A percentile compares a stretch with the other conserved stretches of the same genome.
Evolutionary conservation across 2,888 invertebrate genomes (phyloP).

Genomic region (Drosophila mimica): DNA sequence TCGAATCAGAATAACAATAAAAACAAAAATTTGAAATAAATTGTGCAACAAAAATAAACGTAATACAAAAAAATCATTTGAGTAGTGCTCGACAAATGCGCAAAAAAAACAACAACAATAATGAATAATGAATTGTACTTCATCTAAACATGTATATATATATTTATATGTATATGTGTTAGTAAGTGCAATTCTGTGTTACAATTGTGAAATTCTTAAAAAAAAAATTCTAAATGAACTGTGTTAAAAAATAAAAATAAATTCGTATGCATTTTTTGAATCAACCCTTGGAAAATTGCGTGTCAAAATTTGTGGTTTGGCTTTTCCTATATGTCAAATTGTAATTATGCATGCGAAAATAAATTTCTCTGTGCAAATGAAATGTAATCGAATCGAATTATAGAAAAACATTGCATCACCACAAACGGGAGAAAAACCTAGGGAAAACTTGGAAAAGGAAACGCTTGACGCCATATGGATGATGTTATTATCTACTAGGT

Average conservation of each 20-base stretch:
- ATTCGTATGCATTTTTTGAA: slow-evolving; percentile 11
- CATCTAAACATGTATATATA: neutral
- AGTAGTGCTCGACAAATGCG: slow-evolving; percentile 46
- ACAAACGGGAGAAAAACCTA: neutral
- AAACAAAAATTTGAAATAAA: slow-evolving; percentile 58
- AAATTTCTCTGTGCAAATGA: slow-evolving; percentile 39
- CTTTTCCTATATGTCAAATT: slow-evolving; percentile 27
- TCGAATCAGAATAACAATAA: slow-evolving; percentile 16
- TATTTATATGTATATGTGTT: neutral
- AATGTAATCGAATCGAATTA: slow-evolving; percentile 2
- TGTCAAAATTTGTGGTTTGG: slow-evolving; percentile 52
- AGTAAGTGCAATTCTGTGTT: slow-evolving; percentile 26
- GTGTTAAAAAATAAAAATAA: slow-evolving; percentile 8
- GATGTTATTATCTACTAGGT: slow-evolving; percentile 26
- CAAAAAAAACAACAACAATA: slow-evolving; percentile 26
- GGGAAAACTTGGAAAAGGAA: neutral
- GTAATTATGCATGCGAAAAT: slow-evolving; percentile 40
- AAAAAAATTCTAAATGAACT: slow-evolving; percentile 13
- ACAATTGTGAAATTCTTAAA: slow-evolving; percentile 12
- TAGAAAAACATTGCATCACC: slow-evolving; percentile 55
- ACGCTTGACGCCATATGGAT: neutral
- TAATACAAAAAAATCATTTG: slow-evolving; percentile 20
- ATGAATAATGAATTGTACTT: slow-evolving; percentile 34
- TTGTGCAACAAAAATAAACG: slow-evolving; percentile 40
- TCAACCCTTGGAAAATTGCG: slow-evolving; percentile 31